Evolutionary conservation across 2,113 vertebrate genomes (phyloP).

Genomic region (Oryzias javanicus): DNA sequence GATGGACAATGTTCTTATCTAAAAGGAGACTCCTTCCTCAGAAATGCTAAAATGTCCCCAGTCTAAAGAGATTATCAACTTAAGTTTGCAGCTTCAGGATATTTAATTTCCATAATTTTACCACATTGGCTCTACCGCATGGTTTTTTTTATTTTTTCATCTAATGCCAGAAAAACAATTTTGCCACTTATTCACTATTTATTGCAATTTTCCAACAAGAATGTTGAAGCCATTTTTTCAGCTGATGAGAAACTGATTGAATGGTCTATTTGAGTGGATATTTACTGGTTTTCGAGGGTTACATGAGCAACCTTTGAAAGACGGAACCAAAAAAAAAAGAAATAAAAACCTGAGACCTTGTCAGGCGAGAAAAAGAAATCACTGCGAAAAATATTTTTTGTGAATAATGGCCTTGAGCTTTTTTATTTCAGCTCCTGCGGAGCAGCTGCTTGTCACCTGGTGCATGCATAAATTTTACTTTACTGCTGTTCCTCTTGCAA

Average conservation of each 20-base stretch:
- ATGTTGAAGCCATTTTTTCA: slow-evolving; percentile 4
- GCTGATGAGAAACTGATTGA: slow-evolving; percentile 16
- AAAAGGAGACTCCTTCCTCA: slow-evolving; percentile 61
- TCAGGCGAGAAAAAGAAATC: slow-evolving; percentile 24
- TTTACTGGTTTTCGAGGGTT: slow-evolving; percentile 39
- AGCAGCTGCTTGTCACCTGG: slow-evolving; percentile 10
- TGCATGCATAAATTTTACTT: slow-evolving; percentile 5
- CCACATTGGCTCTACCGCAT: slow-evolving; percentile 50
- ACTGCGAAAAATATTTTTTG: slow-evolving; percentile 19
- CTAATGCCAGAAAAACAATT: slow-evolving; percentile 66
- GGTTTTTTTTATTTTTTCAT: slow-evolving; percentile 22
- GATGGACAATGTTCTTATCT: slow-evolving; percentile 65
- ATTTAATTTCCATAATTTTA: slow-evolving; percentile 79
- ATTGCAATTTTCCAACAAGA: slow-evolving; percentile 49
- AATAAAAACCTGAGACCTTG: slow-evolving; percentile 13
- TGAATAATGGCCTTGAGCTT: slow-evolving; percentile 21
- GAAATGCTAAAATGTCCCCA: slow-evolving; percentile 66
- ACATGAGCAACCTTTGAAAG: slow-evolving; percentile 18
- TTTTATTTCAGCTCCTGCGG: slow-evolving; percentile 17
- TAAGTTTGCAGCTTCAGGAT: slow-evolving; percentile 74
- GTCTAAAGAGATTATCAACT: slow-evolving; percentile 76
- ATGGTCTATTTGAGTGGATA: slow-evolving; percentile 29
- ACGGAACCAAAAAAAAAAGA: background rate
- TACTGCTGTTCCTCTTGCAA: slow-evolving; percentile 1
- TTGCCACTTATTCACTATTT: slow-evolving; percentile 68